These are phyloP conservation scores for Bombus huntii DNA, from an alignment of 1,140 invertebrate genomes.

Conservation along the genomic window DNA sequence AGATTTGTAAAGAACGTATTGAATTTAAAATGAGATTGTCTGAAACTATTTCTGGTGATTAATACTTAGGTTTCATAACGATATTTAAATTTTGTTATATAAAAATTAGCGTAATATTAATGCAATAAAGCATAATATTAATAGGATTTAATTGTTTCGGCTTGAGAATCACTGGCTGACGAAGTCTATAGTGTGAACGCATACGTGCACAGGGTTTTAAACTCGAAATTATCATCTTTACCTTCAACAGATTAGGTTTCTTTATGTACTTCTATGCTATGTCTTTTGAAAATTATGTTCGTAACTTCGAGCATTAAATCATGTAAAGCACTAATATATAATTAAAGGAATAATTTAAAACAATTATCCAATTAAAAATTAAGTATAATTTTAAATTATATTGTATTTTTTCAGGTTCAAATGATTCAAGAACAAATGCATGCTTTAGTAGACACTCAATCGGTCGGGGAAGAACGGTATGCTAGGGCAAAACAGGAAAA, in stretches of 20 bases:
- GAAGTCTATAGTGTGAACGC: not conserved
- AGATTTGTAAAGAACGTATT: not conserved
- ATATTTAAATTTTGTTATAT: not conserved
- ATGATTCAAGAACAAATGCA: slow-evolving; percentile 95
- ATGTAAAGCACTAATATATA: not conserved
- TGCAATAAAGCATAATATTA: not conserved
- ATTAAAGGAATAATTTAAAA: not conserved
- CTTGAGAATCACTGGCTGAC: not conserved
- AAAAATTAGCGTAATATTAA: not conserved
- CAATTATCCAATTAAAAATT: not conserved
- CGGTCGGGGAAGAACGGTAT: slow-evolving; percentile 92
- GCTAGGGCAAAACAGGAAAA: slow-evolving; percentile 94
- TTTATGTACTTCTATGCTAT: not conserved
- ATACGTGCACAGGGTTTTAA: not conserved
- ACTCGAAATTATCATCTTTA: not conserved
- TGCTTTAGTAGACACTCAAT: slow-evolving; percentile 92
- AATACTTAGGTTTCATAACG: not conserved
- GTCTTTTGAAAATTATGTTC: not conserved
- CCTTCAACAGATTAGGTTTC: not conserved
- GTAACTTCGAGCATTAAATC: not conserved
- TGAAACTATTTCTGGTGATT: not conserved
- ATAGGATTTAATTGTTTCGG: too few relatives aligned
- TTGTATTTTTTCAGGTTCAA: slow-evolving; percentile 87
- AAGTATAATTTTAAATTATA: not conserved
- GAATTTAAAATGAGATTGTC: not conserved